Conservation (phyloP, 2,113 vertebrate species). For the Ursus arctos region DNA sequence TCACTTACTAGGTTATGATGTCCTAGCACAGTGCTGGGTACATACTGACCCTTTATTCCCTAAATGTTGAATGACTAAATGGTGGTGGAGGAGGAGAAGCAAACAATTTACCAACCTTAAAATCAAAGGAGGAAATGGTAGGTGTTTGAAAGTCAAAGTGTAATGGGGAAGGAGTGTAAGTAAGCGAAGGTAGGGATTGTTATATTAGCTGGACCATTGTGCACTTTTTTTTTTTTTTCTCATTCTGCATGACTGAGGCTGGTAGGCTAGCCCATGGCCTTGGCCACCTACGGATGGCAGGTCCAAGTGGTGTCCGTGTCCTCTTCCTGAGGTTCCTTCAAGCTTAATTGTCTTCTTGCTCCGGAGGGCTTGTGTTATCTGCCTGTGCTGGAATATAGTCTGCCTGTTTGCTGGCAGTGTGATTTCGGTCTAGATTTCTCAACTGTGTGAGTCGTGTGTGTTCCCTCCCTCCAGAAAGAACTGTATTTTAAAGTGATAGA, state of each 20-base stretch:
- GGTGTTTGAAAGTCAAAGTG: not conserved
- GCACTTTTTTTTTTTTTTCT: not conserved
- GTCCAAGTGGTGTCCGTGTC: not conserved
- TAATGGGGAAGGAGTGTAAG: not conserved
- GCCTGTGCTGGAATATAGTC: not conserved
- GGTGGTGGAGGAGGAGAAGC: not conserved
- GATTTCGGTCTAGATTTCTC: not conserved
- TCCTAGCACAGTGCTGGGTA: not conserved
- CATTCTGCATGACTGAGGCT: not conserved
- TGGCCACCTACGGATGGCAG: not conserved
- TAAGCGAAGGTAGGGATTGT: not conserved
- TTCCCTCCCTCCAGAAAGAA: not conserved
- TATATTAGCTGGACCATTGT: not conserved
- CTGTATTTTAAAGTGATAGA: not conserved
- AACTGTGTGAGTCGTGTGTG: not conserved
- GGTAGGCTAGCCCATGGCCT: not conserved
- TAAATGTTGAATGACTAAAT: not conserved
- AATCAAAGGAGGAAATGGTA: not conserved
- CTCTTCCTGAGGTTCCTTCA: not conserved
- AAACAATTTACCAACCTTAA: not conserved
- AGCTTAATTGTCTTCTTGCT: not conserved
- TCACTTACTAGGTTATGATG: not conserved
- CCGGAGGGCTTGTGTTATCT: not conserved
- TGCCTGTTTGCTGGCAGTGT: conserved; percentile 4
- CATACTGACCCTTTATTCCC: not conserved